Evolutionary conservation across 1,140 invertebrate genomes (phyloP).

Genomic region (Caenorhabditis latens): DNA sequence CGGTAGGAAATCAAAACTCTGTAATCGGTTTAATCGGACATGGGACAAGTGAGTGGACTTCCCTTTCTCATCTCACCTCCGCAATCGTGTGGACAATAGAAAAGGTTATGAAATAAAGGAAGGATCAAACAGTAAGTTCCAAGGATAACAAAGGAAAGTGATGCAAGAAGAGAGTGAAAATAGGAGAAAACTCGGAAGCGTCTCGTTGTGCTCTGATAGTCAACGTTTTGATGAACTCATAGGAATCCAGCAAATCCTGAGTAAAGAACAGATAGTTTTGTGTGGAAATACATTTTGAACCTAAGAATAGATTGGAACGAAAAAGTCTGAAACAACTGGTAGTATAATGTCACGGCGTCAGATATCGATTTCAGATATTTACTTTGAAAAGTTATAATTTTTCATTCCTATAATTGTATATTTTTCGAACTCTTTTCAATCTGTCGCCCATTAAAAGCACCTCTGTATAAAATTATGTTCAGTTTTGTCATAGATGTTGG

Average conservation of each 20-base stretch:
- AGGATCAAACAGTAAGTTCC: background rate
- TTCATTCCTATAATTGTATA: no score
- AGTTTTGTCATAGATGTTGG: no score
- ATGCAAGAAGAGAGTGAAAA: constrained; percentile 48
- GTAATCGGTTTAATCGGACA: constrained; percentile 47
- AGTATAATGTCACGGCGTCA: no score
- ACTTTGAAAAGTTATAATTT: no score
- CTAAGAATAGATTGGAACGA: background rate
- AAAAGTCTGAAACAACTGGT: no score
- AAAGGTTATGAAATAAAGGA: constrained; percentile 11
- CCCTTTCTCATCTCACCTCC: constrained; percentile 31
- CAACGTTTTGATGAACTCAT: background rate
- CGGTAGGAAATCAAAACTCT: constrained; percentile 27
- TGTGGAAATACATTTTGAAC: background rate
- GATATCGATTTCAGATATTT: no score
- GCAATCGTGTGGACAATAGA: background rate
- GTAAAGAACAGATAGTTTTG: background rate
- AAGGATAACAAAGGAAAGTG: constrained; percentile 25
- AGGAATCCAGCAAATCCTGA: background rate
- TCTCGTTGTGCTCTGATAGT: background rate
- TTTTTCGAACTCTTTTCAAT: no score
- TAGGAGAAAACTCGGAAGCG: constrained; percentile 1
- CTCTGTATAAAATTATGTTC: no score
- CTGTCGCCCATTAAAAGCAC: no score
- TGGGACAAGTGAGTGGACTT: background rate